Percentiles rank a stretch among this genome's conserved stretches.
Evolutionary conservation across 2,113 vertebrate genomes (phyloP).

Genomic region (Myotis davidii): DNA sequence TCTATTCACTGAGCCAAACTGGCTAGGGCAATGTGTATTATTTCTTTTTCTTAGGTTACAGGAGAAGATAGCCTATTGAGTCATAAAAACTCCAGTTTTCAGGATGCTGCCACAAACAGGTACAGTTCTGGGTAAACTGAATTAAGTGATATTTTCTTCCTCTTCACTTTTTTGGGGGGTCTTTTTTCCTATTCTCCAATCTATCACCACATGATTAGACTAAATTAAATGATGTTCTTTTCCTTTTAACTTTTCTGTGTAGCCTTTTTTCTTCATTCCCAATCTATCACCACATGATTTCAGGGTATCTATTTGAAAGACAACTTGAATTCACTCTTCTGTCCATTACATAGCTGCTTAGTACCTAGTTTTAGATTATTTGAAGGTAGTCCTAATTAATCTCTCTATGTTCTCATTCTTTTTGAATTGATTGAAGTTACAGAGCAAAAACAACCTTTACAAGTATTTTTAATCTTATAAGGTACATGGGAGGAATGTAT

Average conservation of each 20-base stretch:
- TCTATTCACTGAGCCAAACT: too few relatives aligned
- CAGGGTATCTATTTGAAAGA: background rate
- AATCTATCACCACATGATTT: background rate
- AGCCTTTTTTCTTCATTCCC: background rate
- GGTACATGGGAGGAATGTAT: background rate
- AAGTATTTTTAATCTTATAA: background rate
- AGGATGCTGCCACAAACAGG: slow-evolving; percentile 88
- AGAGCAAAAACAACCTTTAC: background rate
- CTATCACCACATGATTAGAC: background rate
- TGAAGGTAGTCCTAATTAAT: background rate
- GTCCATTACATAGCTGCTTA: background rate
- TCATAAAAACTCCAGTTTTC: slow-evolving; percentile 89
- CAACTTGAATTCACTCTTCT: background rate
- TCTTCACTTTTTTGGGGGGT: background rate
- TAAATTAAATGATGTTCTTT: background rate
- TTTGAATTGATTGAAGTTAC: background rate
- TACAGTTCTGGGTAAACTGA: slow-evolving; percentile 72
- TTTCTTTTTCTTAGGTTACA: slow-evolving; percentile 83
- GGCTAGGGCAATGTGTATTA: background rate
- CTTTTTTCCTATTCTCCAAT: background rate
- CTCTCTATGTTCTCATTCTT: background rate
- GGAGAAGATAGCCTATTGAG: slow-evolving; percentile 85
- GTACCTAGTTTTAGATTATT: slow-evolving; percentile 8
- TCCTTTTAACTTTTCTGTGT: background rate
- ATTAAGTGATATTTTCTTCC: background rate